Percentiles rank a stretch among this genome's conserved stretches.
Evolutionary conservation across 1,140 invertebrate genomes (phyloP).

Genomic region (Hestina assimilis): DNA sequence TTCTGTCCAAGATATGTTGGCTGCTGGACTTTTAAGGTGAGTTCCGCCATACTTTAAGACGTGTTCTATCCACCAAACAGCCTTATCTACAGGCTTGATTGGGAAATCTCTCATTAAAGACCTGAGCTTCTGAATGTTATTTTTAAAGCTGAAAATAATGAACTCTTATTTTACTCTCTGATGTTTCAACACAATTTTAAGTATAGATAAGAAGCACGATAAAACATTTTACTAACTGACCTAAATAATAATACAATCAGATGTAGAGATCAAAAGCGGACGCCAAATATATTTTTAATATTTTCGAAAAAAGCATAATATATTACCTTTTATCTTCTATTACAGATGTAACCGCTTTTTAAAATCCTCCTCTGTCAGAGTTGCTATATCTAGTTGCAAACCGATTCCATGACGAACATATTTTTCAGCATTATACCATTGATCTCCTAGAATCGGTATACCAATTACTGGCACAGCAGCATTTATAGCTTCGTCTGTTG

Average conservation of each 20-base stretch:
- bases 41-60: constrained; percentile 12
- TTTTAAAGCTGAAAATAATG: constrained; percentile 14
- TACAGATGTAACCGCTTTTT: constrained; percentile 1
- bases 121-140: constrained; percentile 11
- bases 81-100: constrained; percentile 7
- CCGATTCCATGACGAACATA: constrained; percentile 13
- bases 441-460: constrained; percentile 10
- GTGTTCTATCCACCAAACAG: constrained; percentile 23
- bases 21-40: constrained; percentile 1
- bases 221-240: too few species aligned
- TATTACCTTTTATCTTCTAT: constrained; percentile 7
- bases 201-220: too few species aligned
- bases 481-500: constrained; percentile 11
- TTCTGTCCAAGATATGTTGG: constrained; percentile 19
- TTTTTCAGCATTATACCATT: constrained; percentile 14
- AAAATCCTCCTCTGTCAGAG: constrained; percentile 5
- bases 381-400: constrained; percentile 4
- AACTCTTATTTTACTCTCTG: not conserved
- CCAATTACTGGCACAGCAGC: constrained; percentile 7
- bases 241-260: not conserved
- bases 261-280: too few species aligned
- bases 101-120: constrained; percentile 3
- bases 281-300: not conserved
- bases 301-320: not conserved
- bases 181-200: not conserved